Evolutionary conservation across 2,888 invertebrate species (phyloP), one percentile per base, ranked within the genome.

Genomic region (Cheilosia variabilis): DNA sequence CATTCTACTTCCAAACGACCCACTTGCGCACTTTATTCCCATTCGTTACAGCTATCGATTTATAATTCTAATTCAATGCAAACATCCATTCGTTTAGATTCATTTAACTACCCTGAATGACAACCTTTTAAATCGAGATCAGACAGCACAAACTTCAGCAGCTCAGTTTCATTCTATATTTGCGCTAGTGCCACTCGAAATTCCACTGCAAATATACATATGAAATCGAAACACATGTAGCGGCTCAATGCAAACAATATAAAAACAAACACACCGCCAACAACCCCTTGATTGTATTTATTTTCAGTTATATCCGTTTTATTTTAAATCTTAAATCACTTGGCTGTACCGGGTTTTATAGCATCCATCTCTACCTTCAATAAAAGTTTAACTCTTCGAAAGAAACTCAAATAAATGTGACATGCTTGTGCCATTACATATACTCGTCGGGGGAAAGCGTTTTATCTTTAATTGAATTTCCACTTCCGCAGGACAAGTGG

Each of bases 401-500:
- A 13, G 68, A 62, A 81, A 81, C 37, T 71, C 68, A 81, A 81
- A 81, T 75, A 81, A 68, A 69, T 81, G 80, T 68, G 75, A 75
- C 80, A 75, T 81, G 62, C 47, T 68, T 68, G 80, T 50, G 60
- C 80, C 75, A 81, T 81, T 81, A 75, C 47, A 43, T 55, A 50
- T 55, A 75, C 75, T 43, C 75, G 41, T 75, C 80, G 31, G 41
- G 41, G 62, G 60, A 19, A 80, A 80, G 66, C 66, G 80, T 80
- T 80, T 80, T 80, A 80, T 73, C 73, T 62, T 73, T 80, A 80
- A 80, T 80, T 80, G 80, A 80, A 80, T 80, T 80, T 73, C 66
- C 60, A 66, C 66, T 41, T 68, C 31, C 55, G 65, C 45, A 60
- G 37, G 72, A 68, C 34, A 57, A 45, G 17, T 47, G 22, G n/a